Evolutionary conservation across 23 tunicate species (phyloP).

Genomic region (Phallusia fumigata): DNA sequence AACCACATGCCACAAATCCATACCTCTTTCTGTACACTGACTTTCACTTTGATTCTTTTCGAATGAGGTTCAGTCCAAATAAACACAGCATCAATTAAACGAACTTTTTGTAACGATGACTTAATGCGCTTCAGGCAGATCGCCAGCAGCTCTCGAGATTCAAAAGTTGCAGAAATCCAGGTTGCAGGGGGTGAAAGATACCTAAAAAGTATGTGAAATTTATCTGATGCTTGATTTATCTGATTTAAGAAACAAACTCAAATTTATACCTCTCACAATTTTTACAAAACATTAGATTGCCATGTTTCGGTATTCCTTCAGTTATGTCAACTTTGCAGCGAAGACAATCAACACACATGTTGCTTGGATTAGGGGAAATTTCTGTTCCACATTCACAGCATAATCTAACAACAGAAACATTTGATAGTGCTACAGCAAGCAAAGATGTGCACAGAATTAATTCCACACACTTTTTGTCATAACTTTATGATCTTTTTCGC

Average conservation of each 20-base stretch:
- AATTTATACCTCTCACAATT: slow-evolving; percentile 96
- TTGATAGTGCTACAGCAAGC: too few relatives aligned
- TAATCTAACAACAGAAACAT: slow-evolving; percentile 11
- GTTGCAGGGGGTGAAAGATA: slow-evolving; percentile 84
- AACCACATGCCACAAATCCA: neutral
- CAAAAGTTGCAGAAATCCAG: slow-evolving; percentile 82
- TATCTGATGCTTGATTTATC: too few relatives aligned
- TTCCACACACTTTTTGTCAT: too few relatives aligned
- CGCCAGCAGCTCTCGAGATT: slow-evolving; percentile 86
- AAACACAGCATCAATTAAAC: slow-evolving; percentile 84
- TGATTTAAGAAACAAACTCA: too few relatives aligned
- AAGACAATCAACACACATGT: slow-evolving; percentile 91
- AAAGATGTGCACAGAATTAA: too few relatives aligned
- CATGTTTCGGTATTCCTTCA: slow-evolving; percentile 92
- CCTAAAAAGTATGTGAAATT: slow-evolving; percentile 1
- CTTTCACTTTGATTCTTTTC: slow-evolving; percentile 83
- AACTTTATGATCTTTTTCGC: too few relatives aligned
- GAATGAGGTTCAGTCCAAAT: slow-evolving; percentile 99
- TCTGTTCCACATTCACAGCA: slow-evolving; percentile 96
- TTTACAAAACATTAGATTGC: slow-evolving; percentile 65
- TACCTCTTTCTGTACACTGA: slow-evolving; percentile 90
- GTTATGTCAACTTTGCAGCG: slow-evolving; percentile 91
- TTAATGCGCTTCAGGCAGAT: slow-evolving; percentile 83
- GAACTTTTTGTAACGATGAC: slow-evolving; percentile 66
- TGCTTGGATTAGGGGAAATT: slow-evolving; percentile 84